These are phyloP conservation scores for Nipponacmea schrenckii DNA, from an alignment of 2,888 invertebrate genomes.

Conservation along the genomic window DNA sequence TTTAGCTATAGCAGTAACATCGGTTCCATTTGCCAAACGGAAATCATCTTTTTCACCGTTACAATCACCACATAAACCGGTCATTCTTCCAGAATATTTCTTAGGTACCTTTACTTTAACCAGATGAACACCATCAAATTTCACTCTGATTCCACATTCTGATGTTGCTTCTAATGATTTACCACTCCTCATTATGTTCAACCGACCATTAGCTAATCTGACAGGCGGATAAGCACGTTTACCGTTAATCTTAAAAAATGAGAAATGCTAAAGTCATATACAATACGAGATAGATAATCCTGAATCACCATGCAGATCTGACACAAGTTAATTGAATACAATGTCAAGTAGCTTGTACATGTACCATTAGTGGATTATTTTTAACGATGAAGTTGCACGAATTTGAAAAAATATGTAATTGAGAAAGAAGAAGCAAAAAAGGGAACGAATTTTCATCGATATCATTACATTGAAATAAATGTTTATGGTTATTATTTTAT, in stretches of 20 bases:
- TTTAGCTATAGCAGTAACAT: slow-evolving; percentile 28
- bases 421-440: too few species aligned
- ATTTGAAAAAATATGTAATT: too few species aligned
- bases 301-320: neutral
- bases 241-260: slow-evolving; percentile 28
- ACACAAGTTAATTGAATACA: too few species aligned
- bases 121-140: slow-evolving; percentile 37
- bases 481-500: too few species aligned
- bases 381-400: too few species aligned
- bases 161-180: slow-evolving; percentile 29
- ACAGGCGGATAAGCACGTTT: slow-evolving; percentile 25
- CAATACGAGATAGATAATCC: neutral
- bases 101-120: slow-evolving; percentile 33
- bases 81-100: slow-evolving; percentile 27
- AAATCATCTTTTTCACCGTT: slow-evolving; percentile 39
- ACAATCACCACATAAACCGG: slow-evolving; percentile 48
- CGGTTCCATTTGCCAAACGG: slow-evolving; percentile 29
- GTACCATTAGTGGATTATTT: too few species aligned
- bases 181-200: slow-evolving; percentile 27
- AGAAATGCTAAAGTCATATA: too few species aligned
- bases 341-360: too few species aligned
- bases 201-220: slow-evolving; percentile 12
- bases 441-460: too few species aligned
- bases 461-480: too few species aligned
- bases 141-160: slow-evolving; percentile 34